Evolutionary conservation across 2,888 invertebrate genomes (phyloP), one percentile per base, ranked within the genome.

Genomic region (Cinara cedri): DNA sequence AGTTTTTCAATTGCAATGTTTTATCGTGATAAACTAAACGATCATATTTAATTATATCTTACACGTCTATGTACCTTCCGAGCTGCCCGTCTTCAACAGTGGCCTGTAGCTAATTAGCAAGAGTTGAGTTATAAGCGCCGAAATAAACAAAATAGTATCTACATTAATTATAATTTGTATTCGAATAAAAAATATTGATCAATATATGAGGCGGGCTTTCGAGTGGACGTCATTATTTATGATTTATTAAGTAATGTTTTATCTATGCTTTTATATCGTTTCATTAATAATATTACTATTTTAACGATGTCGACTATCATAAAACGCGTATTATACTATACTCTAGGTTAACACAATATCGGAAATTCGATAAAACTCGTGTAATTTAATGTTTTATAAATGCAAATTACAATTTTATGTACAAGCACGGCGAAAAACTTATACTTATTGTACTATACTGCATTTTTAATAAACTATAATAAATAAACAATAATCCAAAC

Each of bases 381-480:
- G 11, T 42, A 63, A 62, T 74, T 63, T 62, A 63, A 74, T 62
- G 62, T 63, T 74, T 42, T 34, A 62, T 72, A 62, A 49, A 51
- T 63, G 51, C 51, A 75, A 75, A 75, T 65, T 34, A 34, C 49
- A 44, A 60, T 62, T 72, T 72, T 60, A 72, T 14, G 26, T 49
- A 34, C 26, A 65, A 75, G 44, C 72, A 24, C 65, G 4, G 8
- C 16, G 42, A 21, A 65, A 54, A 75, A 75, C n/a, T 44, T 24
- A n/a, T n/a, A n/a, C n/a, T n/a, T n/a, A n/a, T n/a, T n/a, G n/a
- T n/a, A 44, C 21, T 65, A 34, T n/a, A 44, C 54, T 75, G 24
- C 19, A 54, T 65, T 54, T 65, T 65, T 65, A 75, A 75, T 65
- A 65, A 75, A 65, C 63, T 24, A 65, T 75, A 65, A 75, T 54